These are phyloP conservation scores for Drosophila trapezifrons DNA, from an alignment of 1,140 invertebrate species.

Conservation along the genomic window DNA sequence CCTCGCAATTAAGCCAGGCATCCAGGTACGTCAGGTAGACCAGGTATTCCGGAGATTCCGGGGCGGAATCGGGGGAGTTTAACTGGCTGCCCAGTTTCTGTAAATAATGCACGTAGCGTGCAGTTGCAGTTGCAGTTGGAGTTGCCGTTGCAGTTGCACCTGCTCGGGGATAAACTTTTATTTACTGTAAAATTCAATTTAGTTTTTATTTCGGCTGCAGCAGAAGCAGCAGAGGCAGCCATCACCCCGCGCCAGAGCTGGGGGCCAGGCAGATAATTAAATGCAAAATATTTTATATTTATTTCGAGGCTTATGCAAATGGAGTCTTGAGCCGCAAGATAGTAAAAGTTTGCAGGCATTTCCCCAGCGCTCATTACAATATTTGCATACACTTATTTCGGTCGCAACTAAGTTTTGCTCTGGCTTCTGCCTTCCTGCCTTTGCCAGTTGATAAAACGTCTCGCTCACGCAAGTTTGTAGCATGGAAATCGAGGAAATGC, in stretches of 20 bases:
- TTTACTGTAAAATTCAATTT: slow-evolving; percentile 71
- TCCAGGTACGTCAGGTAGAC: slow-evolving; percentile 1
- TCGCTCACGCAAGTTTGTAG: slow-evolving; percentile 41
- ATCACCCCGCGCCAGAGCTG: background rate
- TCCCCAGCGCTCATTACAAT: slow-evolving; percentile 41
- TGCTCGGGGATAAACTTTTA: slow-evolving; percentile 61
- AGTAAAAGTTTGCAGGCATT: slow-evolving; percentile 70
- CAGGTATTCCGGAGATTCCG: background rate
- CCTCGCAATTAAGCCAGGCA: slow-evolving; percentile 66
- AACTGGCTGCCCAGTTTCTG: slow-evolving; percentile 31
- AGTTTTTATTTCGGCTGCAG: slow-evolving; percentile 40
- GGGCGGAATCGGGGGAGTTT: background rate
- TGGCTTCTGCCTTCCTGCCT: background rate
- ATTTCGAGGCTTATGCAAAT: slow-evolving; percentile 80
- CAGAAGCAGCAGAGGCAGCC: background rate
- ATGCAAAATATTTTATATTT: slow-evolving; percentile 82
- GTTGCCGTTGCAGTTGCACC: slow-evolving; percentile 11
- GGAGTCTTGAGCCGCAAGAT: slow-evolving; percentile 66
- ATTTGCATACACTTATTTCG: slow-evolving; percentile 73
- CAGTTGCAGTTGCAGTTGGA: slow-evolving; percentile 18
- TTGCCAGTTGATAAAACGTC: slow-evolving; percentile 63
- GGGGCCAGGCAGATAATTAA: slow-evolving; percentile 64
- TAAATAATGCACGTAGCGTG: slow-evolving; percentile 56
- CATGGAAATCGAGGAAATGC: slow-evolving; percentile 6
- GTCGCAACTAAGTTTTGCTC: slow-evolving; percentile 30